phyloP scores from a whole-genome alignment of 2,113 vertebrate species.

The Centropus bengalensis region DNA sequence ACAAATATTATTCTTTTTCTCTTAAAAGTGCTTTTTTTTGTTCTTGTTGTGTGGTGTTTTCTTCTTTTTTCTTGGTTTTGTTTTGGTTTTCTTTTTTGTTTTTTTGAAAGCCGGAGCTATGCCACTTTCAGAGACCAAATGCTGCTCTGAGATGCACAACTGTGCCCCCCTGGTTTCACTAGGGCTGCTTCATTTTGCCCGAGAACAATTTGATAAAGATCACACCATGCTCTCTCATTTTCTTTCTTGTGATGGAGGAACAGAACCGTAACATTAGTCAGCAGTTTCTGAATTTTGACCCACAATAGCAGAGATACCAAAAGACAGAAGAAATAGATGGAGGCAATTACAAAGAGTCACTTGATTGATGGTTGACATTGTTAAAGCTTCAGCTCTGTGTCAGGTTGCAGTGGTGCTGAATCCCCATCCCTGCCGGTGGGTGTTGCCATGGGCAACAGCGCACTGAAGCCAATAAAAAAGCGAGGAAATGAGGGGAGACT shows the following conservation, averaged over 20 bases:
- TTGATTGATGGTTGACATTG: slow-evolving; percentile 86
- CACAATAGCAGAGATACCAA: slow-evolving; percentile 73
- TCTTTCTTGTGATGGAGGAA: slow-evolving; percentile 43
- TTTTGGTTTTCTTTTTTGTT: too few relatives aligned
- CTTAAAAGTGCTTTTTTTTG: not conserved
- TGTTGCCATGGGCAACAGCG: slow-evolving; percentile 82
- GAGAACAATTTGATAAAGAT: slow-evolving; percentile 34
- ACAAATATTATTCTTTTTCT: not conserved
- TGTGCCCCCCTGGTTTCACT: not conserved
- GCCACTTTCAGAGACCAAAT: not conserved
- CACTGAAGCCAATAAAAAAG: slow-evolving; percentile 79
- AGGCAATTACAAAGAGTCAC: slow-evolving; percentile 80
- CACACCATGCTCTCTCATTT: not conserved
- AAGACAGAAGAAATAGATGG: slow-evolving; percentile 83
- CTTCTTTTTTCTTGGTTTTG: fast-evolving
- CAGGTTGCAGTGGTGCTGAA: slow-evolving; percentile 72
- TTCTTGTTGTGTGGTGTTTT: too few relatives aligned
- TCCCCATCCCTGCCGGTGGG: slow-evolving; percentile 71
- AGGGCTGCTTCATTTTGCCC: not conserved
- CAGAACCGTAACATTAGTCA: slow-evolving; percentile 76
- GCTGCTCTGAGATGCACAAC: not conserved
- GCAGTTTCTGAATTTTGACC: slow-evolving; percentile 80
- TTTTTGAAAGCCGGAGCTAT: not conserved
- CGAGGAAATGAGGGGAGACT: slow-evolving; percentile 74
- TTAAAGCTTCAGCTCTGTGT: slow-evolving; percentile 74